A percentile compares a stretch with the other conserved stretches of the same genome.
These are phyloP conservation scores for Diachrysia chrysitis DNA, from an alignment of 2,888 invertebrate species.

Conservation along the genomic window DNA sequence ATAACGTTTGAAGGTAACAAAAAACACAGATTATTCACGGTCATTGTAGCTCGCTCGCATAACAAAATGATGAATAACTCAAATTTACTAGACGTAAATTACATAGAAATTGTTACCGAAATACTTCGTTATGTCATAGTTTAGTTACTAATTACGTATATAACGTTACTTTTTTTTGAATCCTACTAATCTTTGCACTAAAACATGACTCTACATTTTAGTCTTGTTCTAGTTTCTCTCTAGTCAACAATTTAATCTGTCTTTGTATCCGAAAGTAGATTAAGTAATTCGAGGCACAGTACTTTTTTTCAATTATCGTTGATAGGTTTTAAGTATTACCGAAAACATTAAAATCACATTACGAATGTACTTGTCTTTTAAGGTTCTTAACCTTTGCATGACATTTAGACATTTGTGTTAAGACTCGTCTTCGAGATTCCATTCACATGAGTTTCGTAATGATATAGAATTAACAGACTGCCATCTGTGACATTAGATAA, in stretches of 20 bases:
- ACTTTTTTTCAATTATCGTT: neutral
- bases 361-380: neutral
- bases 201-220: conserved; percentile 23
- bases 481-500: neutral
- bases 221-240: conserved; percentile 7
- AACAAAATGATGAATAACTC: conserved; percentile 27
- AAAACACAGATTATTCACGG: conserved; percentile 55
- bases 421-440: neutral
- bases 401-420: neutral
- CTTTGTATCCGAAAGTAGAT: conserved; percentile 5
- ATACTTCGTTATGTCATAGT: conserved; percentile 46
- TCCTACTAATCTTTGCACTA: conserved; percentile 18
- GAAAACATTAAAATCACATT: conserved; percentile 3
- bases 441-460: conserved; percentile 1
- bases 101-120: conserved; percentile 42
- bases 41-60: conserved; percentile 34
- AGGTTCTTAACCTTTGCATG: neutral
- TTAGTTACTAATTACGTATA: conserved; percentile 29
- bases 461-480: neutral
- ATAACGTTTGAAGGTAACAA: conserved; percentile 38
- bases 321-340: neutral
- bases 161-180: conserved; percentile 36
- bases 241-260: neutral
- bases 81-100: conserved; percentile 24
- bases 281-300: neutral